phyloP scores from a whole-genome alignment of 2,113 vertebrate genomes.

The Paracanthobrama guichenoti region DNA sequence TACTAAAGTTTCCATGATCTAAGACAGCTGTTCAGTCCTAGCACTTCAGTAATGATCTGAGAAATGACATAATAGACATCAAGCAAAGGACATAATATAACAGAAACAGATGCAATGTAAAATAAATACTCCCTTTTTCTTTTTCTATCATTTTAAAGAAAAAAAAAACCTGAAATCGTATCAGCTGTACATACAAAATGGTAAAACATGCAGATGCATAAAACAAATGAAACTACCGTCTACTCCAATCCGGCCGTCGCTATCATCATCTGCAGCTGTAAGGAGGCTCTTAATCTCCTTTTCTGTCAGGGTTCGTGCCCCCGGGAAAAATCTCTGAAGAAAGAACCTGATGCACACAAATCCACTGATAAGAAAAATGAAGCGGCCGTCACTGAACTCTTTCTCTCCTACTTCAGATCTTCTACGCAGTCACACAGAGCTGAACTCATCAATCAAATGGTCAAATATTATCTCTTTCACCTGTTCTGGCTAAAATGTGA shows the following conservation, averaged over 20 bases:
- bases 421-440: neutral
- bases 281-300: conserved; percentile 88
- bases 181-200: neutral
- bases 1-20: neutral
- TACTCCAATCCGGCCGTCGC: conserved; percentile 91
- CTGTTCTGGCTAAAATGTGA: conserved; percentile 29
- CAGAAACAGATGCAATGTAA: neutral
- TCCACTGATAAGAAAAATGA: neutral
- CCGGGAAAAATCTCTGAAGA: conserved; percentile 86
- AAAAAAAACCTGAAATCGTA: neutral
- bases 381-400: neutral
- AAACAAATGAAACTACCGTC: conserved; percentile 76
- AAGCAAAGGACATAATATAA: neutral
- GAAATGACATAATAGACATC: neutral
- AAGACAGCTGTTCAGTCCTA: neutral
- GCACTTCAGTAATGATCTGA: neutral
- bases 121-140: neutral
- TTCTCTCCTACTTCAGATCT: neutral
- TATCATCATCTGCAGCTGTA: conserved; percentile 85
- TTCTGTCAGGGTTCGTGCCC: conserved; percentile 83
- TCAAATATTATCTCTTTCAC: conserved; percentile 1
- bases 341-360: conserved; percentile 79
- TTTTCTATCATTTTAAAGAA: neutral
- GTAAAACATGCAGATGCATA: neutral
- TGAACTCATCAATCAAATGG: neutral